Evolutionary conservation across 2,113 vertebrate genomes (phyloP), one percentile per base, ranked within the genome.

Genomic region (Myiozetetes cayanensis): DNA sequence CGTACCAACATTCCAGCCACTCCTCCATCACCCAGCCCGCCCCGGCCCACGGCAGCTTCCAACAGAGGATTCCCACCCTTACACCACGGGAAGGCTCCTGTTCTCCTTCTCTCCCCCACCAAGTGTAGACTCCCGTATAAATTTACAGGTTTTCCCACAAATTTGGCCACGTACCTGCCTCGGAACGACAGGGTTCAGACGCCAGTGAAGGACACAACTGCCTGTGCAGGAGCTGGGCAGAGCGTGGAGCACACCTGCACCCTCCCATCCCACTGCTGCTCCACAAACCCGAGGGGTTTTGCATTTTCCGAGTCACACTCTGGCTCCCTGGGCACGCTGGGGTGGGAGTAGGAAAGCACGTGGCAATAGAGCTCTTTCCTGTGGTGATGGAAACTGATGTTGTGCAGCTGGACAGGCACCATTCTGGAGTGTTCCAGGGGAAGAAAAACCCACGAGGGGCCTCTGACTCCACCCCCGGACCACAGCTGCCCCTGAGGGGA

Each of bases 171-270:
- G 0, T 59, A 85, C 58, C 70, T n/a, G 50, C 4, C 28, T 11
- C 7, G 7, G 53, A 12, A 10, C 0, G 1, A 1, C 7, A 22
- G 25, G 31, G 3, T 0, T 6, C 14, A 2, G 8, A 0, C 0
- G 6, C 3, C 41, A 5, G 22, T 0, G 33, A 9, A 3, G 53
- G 2, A 8, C 6, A 2, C 25, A 3, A 4, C 19, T 4, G 49
- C n/a, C 8, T 0, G 3, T 1, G 10, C 6, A 8, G n/a, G 47
- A 8, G 15, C 0, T 3, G 5, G 30, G 63, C 53, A 21, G 11
- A 19, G 44, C 1, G 0, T 1, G 53, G 59, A 43, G 62, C 55
- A 3, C 20, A 7, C 3, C 27, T 2, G 0, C 19, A 7, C 22
- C 12, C 10, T 21, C 59, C 31, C 12, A 1, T 4, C 12, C 16